Evolutionary conservation across 2,888 invertebrate genomes (phyloP), one percentile per base, ranked within the genome.

Genomic region (Saturnia pavonia): DNA sequence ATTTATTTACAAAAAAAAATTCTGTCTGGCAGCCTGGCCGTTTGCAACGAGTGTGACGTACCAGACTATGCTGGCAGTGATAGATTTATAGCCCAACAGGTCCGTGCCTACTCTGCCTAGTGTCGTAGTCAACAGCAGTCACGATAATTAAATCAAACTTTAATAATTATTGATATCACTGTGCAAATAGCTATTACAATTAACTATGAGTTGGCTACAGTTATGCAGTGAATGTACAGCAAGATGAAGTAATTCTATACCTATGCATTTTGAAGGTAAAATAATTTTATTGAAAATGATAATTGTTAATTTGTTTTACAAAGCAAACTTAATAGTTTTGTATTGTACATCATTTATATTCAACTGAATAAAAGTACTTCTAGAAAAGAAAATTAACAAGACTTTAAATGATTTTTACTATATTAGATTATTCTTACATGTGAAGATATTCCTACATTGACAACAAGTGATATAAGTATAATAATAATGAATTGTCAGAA

Each of bases 61-160:
- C 74, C 73, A 74, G 77, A 72, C 54, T 22, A 54, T 77, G 63
- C 4, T 40, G n/a, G 40, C 73, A 74, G 71, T 74, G 78, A 72
- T 73, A 88, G 88, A 91, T 90, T 91, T 89, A 90, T 85, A 81
- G 73, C 74, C 81, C 78, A 79, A 78, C 82, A 81, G 78, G 75
- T 68, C 45, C 68, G 73, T 75, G 78, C 75, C 75, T 76, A 79
- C 80, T 78, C 78, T 81, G 80, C 78, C 83, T 82, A 82, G 85
- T 85, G 85, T 51, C 19, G 82, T 80, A 82, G 86, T 83, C 82
- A 78, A 78, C 78, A 82, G 88, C 88, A 85, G 84, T 84, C 85
- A 82, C 83, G 82, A 84, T 89, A 89, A 92, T 92, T 91, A 90
- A 91, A 90, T 88, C 82, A 85, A 84, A 81, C 85, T 86, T 84